phyloP scores from a whole-genome alignment of 2,113 vertebrate species.

The Apteryx mantelli region DNA sequence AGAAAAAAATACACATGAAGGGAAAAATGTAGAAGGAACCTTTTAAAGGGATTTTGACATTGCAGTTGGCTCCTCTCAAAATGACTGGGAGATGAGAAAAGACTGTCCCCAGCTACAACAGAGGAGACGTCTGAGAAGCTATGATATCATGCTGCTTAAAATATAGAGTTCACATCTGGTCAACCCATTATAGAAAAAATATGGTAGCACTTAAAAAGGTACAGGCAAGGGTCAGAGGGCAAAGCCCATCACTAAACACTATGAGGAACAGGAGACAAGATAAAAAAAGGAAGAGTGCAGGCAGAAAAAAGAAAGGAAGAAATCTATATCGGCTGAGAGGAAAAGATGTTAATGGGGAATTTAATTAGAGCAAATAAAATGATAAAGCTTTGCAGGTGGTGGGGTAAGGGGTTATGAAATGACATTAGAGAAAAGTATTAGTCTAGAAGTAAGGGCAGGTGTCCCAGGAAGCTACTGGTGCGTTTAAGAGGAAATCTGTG shows the following conservation, averaged over 20 bases:
- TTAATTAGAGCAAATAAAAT: slow-evolving; percentile 58
- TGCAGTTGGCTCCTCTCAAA: slow-evolving; percentile 5
- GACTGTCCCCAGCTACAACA: neutral
- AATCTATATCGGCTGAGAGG: slow-evolving; percentile 52
- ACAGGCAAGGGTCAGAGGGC: slow-evolving; percentile 41
- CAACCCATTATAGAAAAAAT: slow-evolving; percentile 67
- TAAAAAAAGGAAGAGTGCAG: neutral
- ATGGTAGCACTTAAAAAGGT: slow-evolving; percentile 66
- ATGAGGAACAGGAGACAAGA: neutral
- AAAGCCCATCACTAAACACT: slow-evolving; percentile 39
- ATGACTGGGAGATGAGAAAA: slow-evolving; percentile 33
- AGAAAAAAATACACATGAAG: neutral
- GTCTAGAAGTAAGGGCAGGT: neutral
- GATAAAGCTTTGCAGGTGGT: slow-evolving; percentile 5
- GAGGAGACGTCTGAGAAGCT: slow-evolving; percentile 48
- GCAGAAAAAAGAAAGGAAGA: neutral
- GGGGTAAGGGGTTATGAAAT: slow-evolving; percentile 20
- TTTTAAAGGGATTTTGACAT: neutral
- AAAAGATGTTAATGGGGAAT: slow-evolving; percentile 63
- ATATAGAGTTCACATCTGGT: slow-evolving; percentile 61
- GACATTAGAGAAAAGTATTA: neutral
- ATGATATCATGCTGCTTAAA: slow-evolving; percentile 68
- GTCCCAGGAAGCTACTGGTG: neutral
- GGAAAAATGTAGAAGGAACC: neutral
- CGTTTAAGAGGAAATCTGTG: neutral